Evolutionary conservation across 35 echinoderm and acorn worm species (phyloP), one percentile per base, ranked within the genome.

Genomic region (Holothuria glaberrima): DNA sequence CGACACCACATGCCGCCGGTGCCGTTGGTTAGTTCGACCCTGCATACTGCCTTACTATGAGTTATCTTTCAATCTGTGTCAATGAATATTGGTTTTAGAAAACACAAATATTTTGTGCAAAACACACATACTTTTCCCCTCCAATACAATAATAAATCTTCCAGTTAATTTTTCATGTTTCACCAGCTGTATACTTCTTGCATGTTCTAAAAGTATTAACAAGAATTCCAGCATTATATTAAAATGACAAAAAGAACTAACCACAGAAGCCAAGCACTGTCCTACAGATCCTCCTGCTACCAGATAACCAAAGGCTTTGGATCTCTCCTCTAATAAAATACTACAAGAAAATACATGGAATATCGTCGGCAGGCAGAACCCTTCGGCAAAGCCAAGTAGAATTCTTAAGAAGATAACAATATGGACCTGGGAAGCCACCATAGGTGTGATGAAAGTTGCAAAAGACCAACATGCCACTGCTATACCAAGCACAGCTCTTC

Each of bases 341-440:
- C 83, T 86, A 27, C 74, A 83, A 27, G 97, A 88, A 81, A 99
- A 99, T 65, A 99, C 94, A 59, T 95, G 93, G 71, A 95, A 95
- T 25, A 95, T 99, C 0, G 93, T 95, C 1, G 97, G 93, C 19
- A 95, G 89, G 48, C 93, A 99, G 59, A 95, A 95, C 9, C 97
- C 97, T 82, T 98, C 96, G 0, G 97, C 97, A 80, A 99, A 99
- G 62, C 97, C 97, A 9, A 99, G 86, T 22, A 95, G 68, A 25
- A 95, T 91, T 38, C 97, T 75, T 7, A 90, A 86, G 9, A 93
- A 67, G 58, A 95, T 87, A 41, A 99, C 82, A 41, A 85, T 27
- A 41, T 96, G 91, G 52, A 93, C 50, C 20, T 83, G 71, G 12
- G 72, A 73, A 41, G 90, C 88, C 44, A 95, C 54, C 19, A 91